Evolutionary conservation across 1,140 invertebrate genomes (phyloP).

Genomic region (Dufourea novaeangliae): DNA sequence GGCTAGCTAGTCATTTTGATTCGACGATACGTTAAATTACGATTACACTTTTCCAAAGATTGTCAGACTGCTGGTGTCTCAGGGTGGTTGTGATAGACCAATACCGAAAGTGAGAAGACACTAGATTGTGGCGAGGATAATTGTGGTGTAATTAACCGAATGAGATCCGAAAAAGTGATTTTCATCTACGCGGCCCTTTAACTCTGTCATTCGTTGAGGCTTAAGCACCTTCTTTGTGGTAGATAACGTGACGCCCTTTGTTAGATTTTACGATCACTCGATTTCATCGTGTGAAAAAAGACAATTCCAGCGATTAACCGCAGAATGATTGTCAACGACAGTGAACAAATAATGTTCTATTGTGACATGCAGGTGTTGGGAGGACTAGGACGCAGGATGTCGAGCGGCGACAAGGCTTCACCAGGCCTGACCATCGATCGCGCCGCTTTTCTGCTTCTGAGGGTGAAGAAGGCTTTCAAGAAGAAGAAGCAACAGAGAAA

Average conservation of each 20-base stretch:
- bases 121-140: neutral
- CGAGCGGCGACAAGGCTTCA: slow-evolving; percentile 79
- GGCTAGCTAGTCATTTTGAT: neutral
- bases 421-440: slow-evolving; percentile 89
- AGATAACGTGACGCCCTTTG: too few species aligned
- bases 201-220: too few species aligned
- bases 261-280: too few species aligned
- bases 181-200: too few species aligned
- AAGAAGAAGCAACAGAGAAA: slow-evolving; percentile 93
- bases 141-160: neutral
- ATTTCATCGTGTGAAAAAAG: too few species aligned
- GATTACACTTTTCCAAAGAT: neutral
- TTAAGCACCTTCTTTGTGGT: too few species aligned
- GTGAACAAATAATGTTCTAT: neutral
- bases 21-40: neutral
- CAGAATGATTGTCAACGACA: too few species aligned
- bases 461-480: slow-evolving; percentile 94
- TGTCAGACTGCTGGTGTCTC: neutral
- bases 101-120: neutral
- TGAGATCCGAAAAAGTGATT: neutral
- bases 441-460: slow-evolving; percentile 92
- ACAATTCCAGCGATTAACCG: too few species aligned
- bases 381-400: slow-evolving; percentile 76
- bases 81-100: neutral
- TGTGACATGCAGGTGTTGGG: slow-evolving; percentile 67